Evolutionary conservation across 2,113 vertebrate species (phyloP), one percentile per base, ranked within the genome.

Genomic region (Falcunculus frontatus): DNA sequence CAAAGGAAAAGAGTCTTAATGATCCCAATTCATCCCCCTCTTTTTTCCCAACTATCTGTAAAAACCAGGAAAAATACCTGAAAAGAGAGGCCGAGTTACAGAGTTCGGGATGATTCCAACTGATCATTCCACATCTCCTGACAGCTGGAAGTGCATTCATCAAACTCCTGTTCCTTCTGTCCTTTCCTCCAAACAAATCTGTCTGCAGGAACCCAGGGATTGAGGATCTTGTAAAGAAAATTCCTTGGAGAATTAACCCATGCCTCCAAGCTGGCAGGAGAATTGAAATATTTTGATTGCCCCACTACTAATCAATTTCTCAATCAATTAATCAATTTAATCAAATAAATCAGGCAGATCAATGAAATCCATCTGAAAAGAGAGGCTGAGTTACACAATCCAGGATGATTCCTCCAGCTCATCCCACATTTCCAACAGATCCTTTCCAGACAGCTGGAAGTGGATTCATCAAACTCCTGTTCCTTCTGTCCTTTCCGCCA

Each of bases 281-380:
- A 60, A 77, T 57, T 60, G 79, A 52, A 92, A 59, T 53, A 70
- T 72, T 59, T 93, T 88, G 82, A 90, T 87, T 78, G 47, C 30
- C 60, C 56, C 74, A 30, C 56, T 57, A 81, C 94, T 87, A 75
- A 96, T 90, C 91, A 80, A 72, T 87, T 90, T 88, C 90, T 57
- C 47, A 25, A 49, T 25, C 7, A 49, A 49, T 49, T 49, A 25
- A 26, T 26, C 49, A 8, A 49, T 49, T 49, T 50, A 26, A 26
- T 50, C 14, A 8, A 50, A 50, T 50, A 50, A 26, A 50, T 50
- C 49, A 50, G 49, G 5, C 49, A 15, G 23, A 49, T 7, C 22
- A 13, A 49, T 13, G 12, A 49, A 13, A 25, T 42, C 41, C 41
- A 42, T 42, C 41, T 42, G 41, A 42, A 42, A 42, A 42, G 41